phyloP scores from a whole-genome alignment of 2,888 invertebrate genomes.

The Hydrotaea diabolus region DNA sequence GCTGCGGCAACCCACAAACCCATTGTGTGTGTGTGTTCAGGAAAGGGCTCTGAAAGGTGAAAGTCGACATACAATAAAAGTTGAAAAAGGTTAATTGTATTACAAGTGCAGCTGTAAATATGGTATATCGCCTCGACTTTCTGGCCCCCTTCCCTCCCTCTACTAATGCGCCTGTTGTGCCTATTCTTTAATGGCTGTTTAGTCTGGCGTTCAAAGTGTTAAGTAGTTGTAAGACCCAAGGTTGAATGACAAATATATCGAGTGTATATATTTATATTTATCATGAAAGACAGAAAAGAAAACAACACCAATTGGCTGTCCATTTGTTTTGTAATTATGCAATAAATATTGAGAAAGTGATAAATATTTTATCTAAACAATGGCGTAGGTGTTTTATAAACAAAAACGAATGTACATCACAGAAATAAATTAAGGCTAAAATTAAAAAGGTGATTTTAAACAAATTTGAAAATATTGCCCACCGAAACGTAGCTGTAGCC shows the following conservation, averaged over 20 bases:
- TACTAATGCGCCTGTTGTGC: neutral
- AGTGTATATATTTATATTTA: no score
- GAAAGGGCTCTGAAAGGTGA: neutral
- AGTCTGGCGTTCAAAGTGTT: neutral
- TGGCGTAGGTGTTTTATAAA: slow-evolving; percentile 49
- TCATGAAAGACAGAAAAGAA: no score
- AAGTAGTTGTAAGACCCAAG: slow-evolving; percentile 5
- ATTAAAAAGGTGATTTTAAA: no score
- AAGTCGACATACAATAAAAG: slow-evolving; percentile 3
- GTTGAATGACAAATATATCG: no score
- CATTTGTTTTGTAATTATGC: slow-evolving; percentile 46
- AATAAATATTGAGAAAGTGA: slow-evolving; percentile 41
- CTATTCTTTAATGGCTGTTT: neutral
- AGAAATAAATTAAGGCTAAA: neutral
- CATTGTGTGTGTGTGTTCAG: neutral
- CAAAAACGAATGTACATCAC: slow-evolving; percentile 39
- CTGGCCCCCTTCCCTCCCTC: neutral
- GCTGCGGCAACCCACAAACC: neutral
- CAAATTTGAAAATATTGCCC: no score
- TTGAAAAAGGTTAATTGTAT: slow-evolving; percentile 17
- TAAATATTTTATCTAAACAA: slow-evolving; percentile 51
- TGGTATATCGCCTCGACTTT: neutral
- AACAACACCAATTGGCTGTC: no score
- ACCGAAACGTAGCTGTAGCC: no score
- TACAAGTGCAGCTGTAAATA: neutral